These are phyloP conservation scores for Telmatherina bonti DNA, from an alignment of 2,797 vertebrate species.

Conservation along the genomic window DNA sequence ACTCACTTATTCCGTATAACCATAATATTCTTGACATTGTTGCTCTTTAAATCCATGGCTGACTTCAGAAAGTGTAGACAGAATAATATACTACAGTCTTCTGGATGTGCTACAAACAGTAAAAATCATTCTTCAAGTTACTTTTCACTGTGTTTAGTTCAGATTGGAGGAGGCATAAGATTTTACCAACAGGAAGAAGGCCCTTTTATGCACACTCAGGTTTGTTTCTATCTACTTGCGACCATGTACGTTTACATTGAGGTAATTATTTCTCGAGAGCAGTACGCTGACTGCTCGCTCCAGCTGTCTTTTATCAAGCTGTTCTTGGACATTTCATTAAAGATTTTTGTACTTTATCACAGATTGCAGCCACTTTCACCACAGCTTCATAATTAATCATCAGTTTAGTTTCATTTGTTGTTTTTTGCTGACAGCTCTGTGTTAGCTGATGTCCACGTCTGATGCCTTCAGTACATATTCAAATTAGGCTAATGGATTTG, in stretches of 20 bases:
- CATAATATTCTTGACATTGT: constrained; percentile 10
- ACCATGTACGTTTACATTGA: constrained; percentile 5
- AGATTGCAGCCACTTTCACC: constrained; percentile 10
- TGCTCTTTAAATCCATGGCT: background rate
- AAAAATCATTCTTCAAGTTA: background rate
- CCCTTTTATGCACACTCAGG: constrained; percentile 53
- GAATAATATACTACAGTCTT: background rate
- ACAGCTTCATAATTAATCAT: constrained; percentile 16
- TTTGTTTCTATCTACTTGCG: constrained; percentile 21
- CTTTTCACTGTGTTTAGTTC: constrained; percentile 22
- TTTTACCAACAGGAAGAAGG: constrained; percentile 39
- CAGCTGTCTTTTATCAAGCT: constrained; percentile 32
- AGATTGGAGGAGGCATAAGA: constrained; percentile 41
- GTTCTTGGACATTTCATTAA: constrained; percentile 22
- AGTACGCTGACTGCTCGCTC: constrained; percentile 33
- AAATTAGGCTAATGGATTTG: background rate
- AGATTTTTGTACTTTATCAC: constrained; percentile 11
- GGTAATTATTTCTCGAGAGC: constrained; percentile 26
- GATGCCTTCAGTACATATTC: background rate
- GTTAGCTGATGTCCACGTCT: background rate
- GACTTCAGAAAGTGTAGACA: background rate
- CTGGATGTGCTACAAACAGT: background rate
- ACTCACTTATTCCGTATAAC: constrained; percentile 29
- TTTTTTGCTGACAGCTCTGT: constrained; percentile 11
- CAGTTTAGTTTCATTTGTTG: constrained; percentile 4